phyloP scores from a whole-genome alignment of 2,797 vertebrate genomes.

The Pseudopleuronectes americanus region DNA sequence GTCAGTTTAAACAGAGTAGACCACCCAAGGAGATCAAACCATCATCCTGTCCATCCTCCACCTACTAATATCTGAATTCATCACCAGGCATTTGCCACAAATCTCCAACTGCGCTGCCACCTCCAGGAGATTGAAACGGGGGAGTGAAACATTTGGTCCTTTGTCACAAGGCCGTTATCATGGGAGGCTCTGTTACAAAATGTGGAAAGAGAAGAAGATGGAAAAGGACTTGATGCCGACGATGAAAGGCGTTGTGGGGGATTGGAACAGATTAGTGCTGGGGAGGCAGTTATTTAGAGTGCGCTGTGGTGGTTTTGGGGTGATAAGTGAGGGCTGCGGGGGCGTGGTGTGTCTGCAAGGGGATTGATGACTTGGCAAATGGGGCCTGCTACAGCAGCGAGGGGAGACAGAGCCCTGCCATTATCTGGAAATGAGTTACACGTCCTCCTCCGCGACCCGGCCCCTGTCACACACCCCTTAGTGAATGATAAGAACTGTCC shows the following conservation, averaged over 20 bases:
- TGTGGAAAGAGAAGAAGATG: slow-evolving; percentile 21
- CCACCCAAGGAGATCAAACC: slow-evolving; percentile 73
- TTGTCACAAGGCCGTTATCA: slow-evolving; percentile 47
- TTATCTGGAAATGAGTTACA: slow-evolving; percentile 73
- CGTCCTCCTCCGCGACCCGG: slow-evolving; percentile 34
- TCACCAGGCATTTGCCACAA: slow-evolving; percentile 31
- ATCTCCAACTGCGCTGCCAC: slow-evolving; percentile 26
- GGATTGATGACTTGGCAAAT: slow-evolving; percentile 68
- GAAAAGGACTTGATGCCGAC: slow-evolving; percentile 41
- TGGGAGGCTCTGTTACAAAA: slow-evolving; percentile 39
- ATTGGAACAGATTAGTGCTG: slow-evolving; percentile 64
- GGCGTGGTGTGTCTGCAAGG: slow-evolving; percentile 56
- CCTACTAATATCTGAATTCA: slow-evolving; percentile 23
- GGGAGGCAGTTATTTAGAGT: slow-evolving; percentile 67
- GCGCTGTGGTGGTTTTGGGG: slow-evolving; percentile 54
- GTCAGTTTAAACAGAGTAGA: slow-evolving; percentile 62
- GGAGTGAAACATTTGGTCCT: slow-evolving; percentile 23
- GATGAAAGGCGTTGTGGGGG: slow-evolving; percentile 63
- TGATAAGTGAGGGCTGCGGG: slow-evolving; percentile 69
- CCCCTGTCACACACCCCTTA: slow-evolving; percentile 33
- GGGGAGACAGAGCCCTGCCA: slow-evolving; percentile 65
- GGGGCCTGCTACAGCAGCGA: slow-evolving; percentile 32
- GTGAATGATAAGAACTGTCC: slow-evolving; percentile 63
- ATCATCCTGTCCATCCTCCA: slow-evolving; percentile 21
- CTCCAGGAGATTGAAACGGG: slow-evolving; percentile 35